phyloP scores from a whole-genome alignment of 2,113 vertebrate species.

The Lophotis ruficrista region DNA sequence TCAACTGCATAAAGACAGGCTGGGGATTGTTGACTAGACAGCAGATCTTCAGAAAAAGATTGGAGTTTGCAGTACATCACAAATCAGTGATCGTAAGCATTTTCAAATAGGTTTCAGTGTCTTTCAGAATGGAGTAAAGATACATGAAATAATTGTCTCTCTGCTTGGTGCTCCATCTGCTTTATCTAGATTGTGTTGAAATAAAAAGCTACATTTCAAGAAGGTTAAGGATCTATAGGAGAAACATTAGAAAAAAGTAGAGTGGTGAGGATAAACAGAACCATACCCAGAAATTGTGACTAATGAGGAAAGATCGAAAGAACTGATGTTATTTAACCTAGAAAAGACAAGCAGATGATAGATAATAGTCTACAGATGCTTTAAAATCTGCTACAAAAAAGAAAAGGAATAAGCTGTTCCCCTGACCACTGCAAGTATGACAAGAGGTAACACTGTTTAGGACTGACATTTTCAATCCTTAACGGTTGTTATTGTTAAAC shows the following conservation, averaged over 20 bases:
- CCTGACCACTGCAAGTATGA: not conserved
- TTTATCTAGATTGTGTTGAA: not conserved
- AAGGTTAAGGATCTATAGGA: not conserved
- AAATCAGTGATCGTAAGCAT: not conserved
- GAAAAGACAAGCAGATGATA: not conserved
- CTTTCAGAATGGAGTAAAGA: not conserved
- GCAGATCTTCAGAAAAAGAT: not conserved
- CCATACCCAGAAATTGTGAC: not conserved
- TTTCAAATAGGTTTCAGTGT: not conserved
- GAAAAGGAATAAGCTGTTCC: not conserved
- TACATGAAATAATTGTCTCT: not conserved
- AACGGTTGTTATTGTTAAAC: not conserved
- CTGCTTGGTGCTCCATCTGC: not conserved
- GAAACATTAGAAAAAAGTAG: not conserved
- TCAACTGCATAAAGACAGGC: not conserved
- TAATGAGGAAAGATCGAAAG: not conserved
- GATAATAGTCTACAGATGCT: not conserved
- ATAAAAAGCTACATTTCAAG: not conserved
- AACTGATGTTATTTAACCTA: not conserved
- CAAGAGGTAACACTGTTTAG: not conserved
- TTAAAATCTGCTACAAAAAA: not conserved
- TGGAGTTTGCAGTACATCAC: not conserved
- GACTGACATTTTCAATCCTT: not conserved
- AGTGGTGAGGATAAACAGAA: not conserved
- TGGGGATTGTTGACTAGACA: not conserved